phyloP scores from a whole-genome alignment of 2,888 invertebrate genomes.

The Troides helena region DNA sequence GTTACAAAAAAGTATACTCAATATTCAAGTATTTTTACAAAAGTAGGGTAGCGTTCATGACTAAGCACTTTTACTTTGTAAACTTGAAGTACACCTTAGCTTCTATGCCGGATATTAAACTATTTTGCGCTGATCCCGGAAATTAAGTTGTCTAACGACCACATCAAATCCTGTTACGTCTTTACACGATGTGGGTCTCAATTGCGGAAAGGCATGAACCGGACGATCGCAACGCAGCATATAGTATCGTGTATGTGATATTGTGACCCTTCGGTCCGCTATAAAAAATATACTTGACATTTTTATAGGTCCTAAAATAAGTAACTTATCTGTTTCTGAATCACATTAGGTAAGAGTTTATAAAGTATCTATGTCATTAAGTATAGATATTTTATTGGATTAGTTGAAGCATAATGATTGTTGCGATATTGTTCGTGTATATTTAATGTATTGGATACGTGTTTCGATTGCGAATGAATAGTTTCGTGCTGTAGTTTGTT shows the following conservation, averaged over 20 bases:
- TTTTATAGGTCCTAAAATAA: no score
- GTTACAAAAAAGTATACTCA: no score
- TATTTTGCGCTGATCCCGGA: constrained; percentile 27
- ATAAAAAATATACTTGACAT: no score
- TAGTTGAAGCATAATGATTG: constrained; percentile 13
- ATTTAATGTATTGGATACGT: constrained; percentile 25
- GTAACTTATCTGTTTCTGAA: no score
- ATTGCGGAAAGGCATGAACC: constrained; percentile 8
- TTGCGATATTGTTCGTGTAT: constrained; percentile 19
- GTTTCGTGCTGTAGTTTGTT: constrained; percentile 22
- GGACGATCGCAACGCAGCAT: constrained; percentile 7
- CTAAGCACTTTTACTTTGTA: constrained; percentile 21
- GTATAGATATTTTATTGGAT: not conserved
- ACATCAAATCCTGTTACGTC: constrained; percentile 25
- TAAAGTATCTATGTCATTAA: not conserved
- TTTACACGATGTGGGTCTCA: constrained; percentile 16
- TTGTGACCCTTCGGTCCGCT: not conserved
- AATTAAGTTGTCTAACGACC: constrained; percentile 28
- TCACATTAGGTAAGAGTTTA: no score
- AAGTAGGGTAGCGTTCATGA: not conserved
- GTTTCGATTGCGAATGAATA: constrained; percentile 19
- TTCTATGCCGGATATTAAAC: constrained; percentile 28
- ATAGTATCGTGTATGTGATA: not conserved
- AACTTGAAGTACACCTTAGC: constrained; percentile 25
- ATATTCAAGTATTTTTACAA: not conserved